Evolutionary conservation across 2,888 invertebrate genomes (phyloP).

Genomic region (Metalampra italica): DNA sequence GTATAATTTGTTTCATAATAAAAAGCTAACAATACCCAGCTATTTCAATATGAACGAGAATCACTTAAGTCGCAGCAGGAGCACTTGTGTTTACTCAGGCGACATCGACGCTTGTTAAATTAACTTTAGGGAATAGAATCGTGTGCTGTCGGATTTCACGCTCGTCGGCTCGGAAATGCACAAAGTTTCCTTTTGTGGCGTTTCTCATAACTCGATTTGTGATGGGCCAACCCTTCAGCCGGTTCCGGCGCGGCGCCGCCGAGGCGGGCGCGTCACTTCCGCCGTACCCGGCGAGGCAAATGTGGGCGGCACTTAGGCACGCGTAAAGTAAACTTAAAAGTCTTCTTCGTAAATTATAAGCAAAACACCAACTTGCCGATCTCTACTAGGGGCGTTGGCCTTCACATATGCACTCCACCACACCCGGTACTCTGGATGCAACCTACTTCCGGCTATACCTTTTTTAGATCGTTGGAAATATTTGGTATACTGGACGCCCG

Average conservation of each 20-base stretch:
- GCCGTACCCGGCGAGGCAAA: slow-evolving; percentile 15
- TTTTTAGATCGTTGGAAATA: no score
- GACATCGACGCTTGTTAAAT: slow-evolving; percentile 28
- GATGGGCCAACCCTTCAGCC: slow-evolving; percentile 74
- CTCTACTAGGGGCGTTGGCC: no score
- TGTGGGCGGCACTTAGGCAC: not conserved
- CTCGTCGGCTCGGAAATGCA: slow-evolving; percentile 73
- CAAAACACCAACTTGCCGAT: no score
- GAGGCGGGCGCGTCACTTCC: slow-evolving; percentile 71
- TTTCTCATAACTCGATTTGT: slow-evolving; percentile 78
- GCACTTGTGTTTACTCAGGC: slow-evolving; percentile 20
- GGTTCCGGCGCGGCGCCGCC: slow-evolving; percentile 71
- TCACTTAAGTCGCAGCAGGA: slow-evolving; percentile 21
- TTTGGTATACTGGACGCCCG: no score
- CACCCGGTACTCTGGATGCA: no score
- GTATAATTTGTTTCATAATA: slow-evolving; percentile 4
- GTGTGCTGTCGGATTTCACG: slow-evolving; percentile 56
- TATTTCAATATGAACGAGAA: slow-evolving; percentile 8
- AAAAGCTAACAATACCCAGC: not conserved
- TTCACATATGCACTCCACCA: no score
- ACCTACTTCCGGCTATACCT: no score
- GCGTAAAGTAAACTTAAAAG: not conserved
- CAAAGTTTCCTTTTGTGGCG: slow-evolving; percentile 78
- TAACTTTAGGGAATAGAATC: slow-evolving; percentile 29
- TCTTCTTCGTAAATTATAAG: no score